Evolutionary conservation across 2,888 invertebrate species (phyloP), one percentile per base, ranked within the genome.

Genomic region (Argyra leucocephala): DNA sequence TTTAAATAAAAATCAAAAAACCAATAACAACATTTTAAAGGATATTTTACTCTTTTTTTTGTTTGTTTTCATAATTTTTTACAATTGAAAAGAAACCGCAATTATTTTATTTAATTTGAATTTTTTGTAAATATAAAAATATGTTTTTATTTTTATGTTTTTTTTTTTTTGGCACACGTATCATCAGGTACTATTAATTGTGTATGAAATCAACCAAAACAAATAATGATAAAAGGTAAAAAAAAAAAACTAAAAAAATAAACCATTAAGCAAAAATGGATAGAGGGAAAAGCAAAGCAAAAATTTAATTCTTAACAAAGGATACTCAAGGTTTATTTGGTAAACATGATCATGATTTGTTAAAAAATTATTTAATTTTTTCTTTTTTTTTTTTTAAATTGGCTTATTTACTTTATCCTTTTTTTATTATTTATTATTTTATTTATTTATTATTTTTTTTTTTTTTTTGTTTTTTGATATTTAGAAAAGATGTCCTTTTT

Each of bases 41-140:
- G 48, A 48, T 48, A 48, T 48, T 48, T 48, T 48, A 48, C 48
- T 48, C 48, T 18, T 48, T 48, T 48, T 48, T n/a, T 48, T 31
- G 31, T 31, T 31, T 6, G 3, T 31, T 7, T 31, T 31, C 1
- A 12, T 31, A 6, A 12, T 31, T 48, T 48, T 48, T 37, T 48
- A 48, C 7, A 37, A 15, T 37, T 37, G 6, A 37, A 37, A 48
- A 48, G 48, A n/a, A 48, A 48, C 48, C 48, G 48, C 48, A 48
- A 48, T 18, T 48, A 18, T 48, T 31, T 48, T 18, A 48, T 48
- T 48, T 37, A 9, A 12, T 48, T 9, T 48, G 48, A 48, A 48
- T 48, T 48, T 15, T 31, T 31, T 7, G 10, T 7, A 31, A 7
- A 31, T 31, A 10, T 10, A 7, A 31, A 31, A 31, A 31, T 10